phyloP scores from a whole-genome alignment of 2,888 invertebrate species.

The Tipula lateralis region DNA sequence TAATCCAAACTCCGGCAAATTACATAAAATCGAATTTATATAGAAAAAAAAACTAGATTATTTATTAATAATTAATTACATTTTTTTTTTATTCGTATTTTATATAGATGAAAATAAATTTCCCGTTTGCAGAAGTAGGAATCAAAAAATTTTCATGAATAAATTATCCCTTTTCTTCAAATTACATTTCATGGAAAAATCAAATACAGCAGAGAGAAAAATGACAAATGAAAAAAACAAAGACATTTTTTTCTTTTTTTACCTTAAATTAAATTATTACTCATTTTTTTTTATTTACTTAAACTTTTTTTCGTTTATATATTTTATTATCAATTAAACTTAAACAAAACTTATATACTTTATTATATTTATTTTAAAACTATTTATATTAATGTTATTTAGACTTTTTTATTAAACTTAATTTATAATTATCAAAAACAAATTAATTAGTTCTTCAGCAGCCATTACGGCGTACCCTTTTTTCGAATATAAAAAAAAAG shows the following conservation, averaged over 20 bases:
- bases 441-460: conserved; percentile 31
- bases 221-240: conserved; percentile 12
- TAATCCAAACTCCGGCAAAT: conserved; percentile 24
- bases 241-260: conserved; percentile 12
- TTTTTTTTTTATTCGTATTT: not conserved
- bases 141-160: not conserved
- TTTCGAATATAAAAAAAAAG: conserved; percentile 13
- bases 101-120: not conserved
- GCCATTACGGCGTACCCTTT: conserved; percentile 31
- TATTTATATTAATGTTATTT: not conserved
- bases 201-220: conserved; percentile 14
- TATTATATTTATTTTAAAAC: not conserved
- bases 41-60: not conserved
- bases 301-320: not conserved
- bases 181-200: conserved; percentile 15
- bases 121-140: not conserved
- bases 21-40: not conserved
- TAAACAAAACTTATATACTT: not conserved
- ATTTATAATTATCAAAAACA: conserved; percentile 29
- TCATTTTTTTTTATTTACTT: conserved; percentile 6
- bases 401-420: conserved; percentile 2
- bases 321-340: not conserved
- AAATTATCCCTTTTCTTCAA: not conserved
- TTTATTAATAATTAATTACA: not conserved
- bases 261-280: conserved; percentile 24